A percentile compares a stretch with the other conserved stretches of the same genome.
phyloP scores from a whole-genome alignment of 1,140 invertebrate genomes.

The Argopecten irradians region DNA sequence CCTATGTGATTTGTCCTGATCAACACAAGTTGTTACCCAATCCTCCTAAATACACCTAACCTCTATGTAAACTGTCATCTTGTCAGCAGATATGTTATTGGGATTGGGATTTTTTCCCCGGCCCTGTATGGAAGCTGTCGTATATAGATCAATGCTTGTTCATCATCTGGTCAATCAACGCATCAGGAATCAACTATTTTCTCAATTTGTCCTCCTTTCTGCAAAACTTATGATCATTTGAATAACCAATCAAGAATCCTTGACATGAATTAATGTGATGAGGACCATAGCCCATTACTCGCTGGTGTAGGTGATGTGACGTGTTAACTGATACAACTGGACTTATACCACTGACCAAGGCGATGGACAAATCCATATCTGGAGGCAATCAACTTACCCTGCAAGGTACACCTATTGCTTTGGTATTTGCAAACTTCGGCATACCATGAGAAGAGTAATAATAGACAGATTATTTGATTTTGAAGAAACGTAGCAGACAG shows the following conservation, averaged over 20 bases:
- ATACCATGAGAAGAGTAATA: not conserved
- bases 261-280: not conserved
- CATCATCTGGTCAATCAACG: not conserved
- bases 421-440: not conserved
- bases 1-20: not conserved
- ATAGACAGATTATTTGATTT: not conserved
- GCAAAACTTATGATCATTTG: not conserved
- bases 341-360: not conserved
- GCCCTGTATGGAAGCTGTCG: not conserved
- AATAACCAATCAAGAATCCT: not conserved
- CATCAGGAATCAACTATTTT: not conserved
- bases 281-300: not conserved
- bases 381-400: not conserved
- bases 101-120: not conserved
- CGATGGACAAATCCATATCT: not conserved
- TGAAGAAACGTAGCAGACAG: too few species aligned
- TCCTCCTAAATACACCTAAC: not conserved
- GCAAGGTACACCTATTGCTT: not conserved
- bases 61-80: not conserved
- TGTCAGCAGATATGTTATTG: not conserved
- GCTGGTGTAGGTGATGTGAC: not conserved
- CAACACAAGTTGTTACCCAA: not conserved
- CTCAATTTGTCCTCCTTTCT: not conserved
- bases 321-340: not conserved
- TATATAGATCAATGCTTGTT: not conserved